Evolutionary conservation across 2,797 vertebrate species (phyloP), one percentile per base, ranked within the genome.

Genomic region (Cottoperca gobio): DNA sequence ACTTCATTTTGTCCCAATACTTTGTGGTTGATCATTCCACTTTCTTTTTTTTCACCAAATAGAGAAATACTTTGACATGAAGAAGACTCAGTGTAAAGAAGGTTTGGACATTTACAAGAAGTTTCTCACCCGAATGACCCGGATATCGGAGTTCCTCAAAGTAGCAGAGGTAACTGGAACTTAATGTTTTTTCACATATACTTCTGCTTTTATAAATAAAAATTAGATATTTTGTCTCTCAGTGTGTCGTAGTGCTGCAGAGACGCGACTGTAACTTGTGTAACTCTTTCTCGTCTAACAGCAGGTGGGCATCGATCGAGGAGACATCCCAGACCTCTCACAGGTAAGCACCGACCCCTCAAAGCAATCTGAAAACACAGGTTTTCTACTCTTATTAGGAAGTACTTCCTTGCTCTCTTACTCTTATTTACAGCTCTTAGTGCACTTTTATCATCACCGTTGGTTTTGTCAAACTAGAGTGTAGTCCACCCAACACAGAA

Each of bases 31-130:
- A n/a, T 61, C 5, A n/a, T 8, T 61, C 1, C 0, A 39, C n/a
- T n/a, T n/a, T 5, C 37, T 8, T 54, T 17, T 68, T 52, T 17
- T 21, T 50, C 17, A 11, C 33, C 37, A 49, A 86, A 91, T 83
- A 99, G 98, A 99, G 93, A 99, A 99, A 93, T 99, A 99, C 89
- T 99, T 99, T 84, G 98, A 99, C 93, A 99, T 99, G 98, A 99
- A 99, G 94, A 99, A 99, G 91, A 96, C 96, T 85, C 98, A 99
- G 75, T 99, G 98, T 93, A 99, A 99, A 96, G 98, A 99, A 93
- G 98, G 97, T 66, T 93, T 99, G 92, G 98, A 99, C 83, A 99
- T 99, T 86, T 99, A 99, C 88, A 99, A 99, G 94, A 99, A 99
- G 91, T 99, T 99, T 81, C 96, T 99, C 62, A 99, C 98, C 81